Conservation (phyloP, 2,888 invertebrate genomes). For the Brenthis hecate region DNA sequence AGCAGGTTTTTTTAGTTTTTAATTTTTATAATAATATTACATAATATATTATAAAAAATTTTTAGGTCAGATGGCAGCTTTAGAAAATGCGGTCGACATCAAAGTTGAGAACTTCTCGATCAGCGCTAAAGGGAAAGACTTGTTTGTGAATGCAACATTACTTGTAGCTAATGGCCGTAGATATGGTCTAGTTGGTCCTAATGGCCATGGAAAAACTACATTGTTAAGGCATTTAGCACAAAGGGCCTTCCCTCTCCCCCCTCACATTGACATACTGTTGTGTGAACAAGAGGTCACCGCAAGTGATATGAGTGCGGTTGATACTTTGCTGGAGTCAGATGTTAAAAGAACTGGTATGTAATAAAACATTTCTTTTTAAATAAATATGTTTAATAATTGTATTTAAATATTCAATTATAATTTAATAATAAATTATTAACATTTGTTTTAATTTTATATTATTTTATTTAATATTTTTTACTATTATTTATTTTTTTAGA, state of each 20-base stretch:
- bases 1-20: too few relatives aligned
- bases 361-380: too few relatives aligned
- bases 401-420: background rate
- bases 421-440: too few relatives aligned
- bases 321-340: constrained; percentile 96
- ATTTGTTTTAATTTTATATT: background rate
- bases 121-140: constrained; percentile 97
- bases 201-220: constrained; percentile 99
- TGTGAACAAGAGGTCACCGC: constrained; percentile 99
- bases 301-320: constrained; percentile 95
- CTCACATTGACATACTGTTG: constrained; percentile 96
- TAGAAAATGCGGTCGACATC: constrained; percentile 97
- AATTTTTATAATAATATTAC: background rate
- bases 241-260: constrained; percentile 95
- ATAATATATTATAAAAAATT: background rate
- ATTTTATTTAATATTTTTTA: background rate
- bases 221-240: constrained; percentile 95
- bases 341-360: constrained; percentile 87
- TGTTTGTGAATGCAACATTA: constrained; percentile 97
- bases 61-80: constrained; percentile 86
- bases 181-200: constrained; percentile 99
- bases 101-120: constrained; percentile 99
- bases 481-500: constrained; percentile 54
- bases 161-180: constrained; percentile 95
- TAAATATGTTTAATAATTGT: background rate